Evolutionary conservation across 2,888 invertebrate genomes (phyloP), one percentile per base, ranked within the genome.

Genomic region (Reticulitermes lucifugus): DNA sequence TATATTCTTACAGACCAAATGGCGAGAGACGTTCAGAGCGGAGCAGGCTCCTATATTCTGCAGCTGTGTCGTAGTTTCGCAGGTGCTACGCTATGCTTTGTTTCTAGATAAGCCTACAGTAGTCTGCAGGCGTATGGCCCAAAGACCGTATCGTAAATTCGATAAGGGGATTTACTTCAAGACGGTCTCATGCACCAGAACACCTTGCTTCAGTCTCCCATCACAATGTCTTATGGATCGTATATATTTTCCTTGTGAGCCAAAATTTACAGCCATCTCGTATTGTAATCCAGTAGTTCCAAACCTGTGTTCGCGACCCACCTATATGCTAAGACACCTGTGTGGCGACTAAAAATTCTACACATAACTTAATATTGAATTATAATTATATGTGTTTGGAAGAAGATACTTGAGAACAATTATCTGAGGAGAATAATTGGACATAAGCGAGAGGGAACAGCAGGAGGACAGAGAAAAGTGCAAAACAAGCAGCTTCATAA

Each of bases 131-230:
- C 18, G n/a, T 73, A 14, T 21, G 35, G 9, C 12, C 12, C 73
- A 35, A 41, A 18, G 73, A 73, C 41, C 41, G 18, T 41, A 41
- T 41, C 73, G 73, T 73, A 73, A 73, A 73, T 73, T 73, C 73
- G 41, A 73, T 73, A 73, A 73, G 25, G 41, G 73, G 73, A 73
- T 73, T 71, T 73, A 21, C 22, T 73, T 73, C 41, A 9, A 73
- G 35, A 73, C 41, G 21, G 9, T 70, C 70, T 70, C 18, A 65
- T n/a, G 14, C 55, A 18, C 55, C 55, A 55, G 18, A 55, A 18
- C 12, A 60, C 60, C 65, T 65, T 65, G 65, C n/a, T 65, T 65
- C 65, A 65, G 2, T 65, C 65, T n/a, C 7, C 9, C 3, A n/a
- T 65, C n/a, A 7, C 65, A 25, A 14, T n/a, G 65, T 25, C 25